Conservation (phyloP, 2,113 vertebrate species). For the Eptatretus burgeri region DNA sequence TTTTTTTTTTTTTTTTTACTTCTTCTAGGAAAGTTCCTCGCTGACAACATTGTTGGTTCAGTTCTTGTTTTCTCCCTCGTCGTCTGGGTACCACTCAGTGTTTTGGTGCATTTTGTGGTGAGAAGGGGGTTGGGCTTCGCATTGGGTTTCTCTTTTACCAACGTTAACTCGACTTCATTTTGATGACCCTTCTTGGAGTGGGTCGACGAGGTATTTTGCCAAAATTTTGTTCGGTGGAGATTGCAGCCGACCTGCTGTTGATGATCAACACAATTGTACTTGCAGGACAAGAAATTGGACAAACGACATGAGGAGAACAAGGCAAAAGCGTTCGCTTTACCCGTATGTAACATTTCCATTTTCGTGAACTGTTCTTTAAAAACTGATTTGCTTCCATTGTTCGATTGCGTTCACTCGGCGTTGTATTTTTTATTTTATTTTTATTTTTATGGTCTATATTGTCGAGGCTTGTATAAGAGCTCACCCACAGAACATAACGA, state of each 20-base stretch:
- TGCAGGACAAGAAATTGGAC: constrained; percentile 73
- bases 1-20: no score
- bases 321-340: no score
- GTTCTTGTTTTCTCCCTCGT: constrained; percentile 86
- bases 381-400: no score
- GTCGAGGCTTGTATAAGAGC: no score
- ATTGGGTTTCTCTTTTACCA: constrained; percentile 2
- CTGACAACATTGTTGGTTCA: constrained; percentile 89
- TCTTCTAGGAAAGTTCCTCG: constrained; percentile 57
- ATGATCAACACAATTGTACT: no score
- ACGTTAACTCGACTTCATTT: background rate
- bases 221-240: background rate
- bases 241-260: background rate
- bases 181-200: background rate
- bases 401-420: no score
- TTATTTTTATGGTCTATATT: no score
- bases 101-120: constrained; percentile 90
- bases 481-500: no score
- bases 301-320: constrained; percentile 52
- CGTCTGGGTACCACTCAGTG: constrained; percentile 90
- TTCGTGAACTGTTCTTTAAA: no score
- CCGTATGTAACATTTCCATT: no score
- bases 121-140: constrained; percentile 15
- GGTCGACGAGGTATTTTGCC: background rate
- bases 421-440: no score